Percentiles rank a stretch among this genome's conserved stretches.
Evolutionary conservation across 2,888 invertebrate genomes (phyloP).

Genomic region (Drosophila stalkeri): DNA sequence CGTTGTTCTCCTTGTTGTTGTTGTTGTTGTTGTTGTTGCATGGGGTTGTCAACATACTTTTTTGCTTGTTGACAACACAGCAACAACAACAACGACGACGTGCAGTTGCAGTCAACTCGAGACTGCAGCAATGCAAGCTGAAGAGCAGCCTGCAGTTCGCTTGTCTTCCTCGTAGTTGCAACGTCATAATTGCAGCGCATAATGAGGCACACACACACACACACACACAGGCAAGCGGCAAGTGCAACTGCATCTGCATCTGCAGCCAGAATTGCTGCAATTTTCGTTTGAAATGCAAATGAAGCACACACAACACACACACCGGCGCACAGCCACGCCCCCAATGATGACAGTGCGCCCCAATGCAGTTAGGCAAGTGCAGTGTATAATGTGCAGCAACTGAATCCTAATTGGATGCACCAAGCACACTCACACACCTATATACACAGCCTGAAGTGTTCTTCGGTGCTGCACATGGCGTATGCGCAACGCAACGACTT

Average conservation of each 20-base stretch:
- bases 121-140: conserved; percentile 64
- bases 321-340: conserved; percentile 51
- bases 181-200: conserved; percentile 78
- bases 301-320: conserved; percentile 46
- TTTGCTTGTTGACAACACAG: conserved; percentile 79
- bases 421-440: conserved; percentile 36
- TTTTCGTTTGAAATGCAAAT: conserved; percentile 84
- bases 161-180: conserved; percentile 67
- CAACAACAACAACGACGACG: conserved; percentile 37
- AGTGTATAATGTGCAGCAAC: conserved; percentile 61
- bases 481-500: conserved; percentile 60
- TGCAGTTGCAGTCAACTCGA: conserved; percentile 64
- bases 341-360: conserved; percentile 46
- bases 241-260: conserved; percentile 45
- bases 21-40: conserved; percentile 51
- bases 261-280: conserved; percentile 44
- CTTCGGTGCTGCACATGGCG: conserved; percentile 48
- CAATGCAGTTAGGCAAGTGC: conserved; percentile 40
- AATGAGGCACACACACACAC: conserved; percentile 64
- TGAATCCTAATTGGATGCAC: conserved; percentile 73
- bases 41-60: conserved; percentile 81
- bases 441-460: conserved; percentile 38
- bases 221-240: conserved; percentile 34
- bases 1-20: conserved; percentile 55
- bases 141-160: conserved; percentile 74